Evolutionary conservation across 1,140 invertebrate genomes (phyloP).

Genomic region (Sipha flava): DNA sequence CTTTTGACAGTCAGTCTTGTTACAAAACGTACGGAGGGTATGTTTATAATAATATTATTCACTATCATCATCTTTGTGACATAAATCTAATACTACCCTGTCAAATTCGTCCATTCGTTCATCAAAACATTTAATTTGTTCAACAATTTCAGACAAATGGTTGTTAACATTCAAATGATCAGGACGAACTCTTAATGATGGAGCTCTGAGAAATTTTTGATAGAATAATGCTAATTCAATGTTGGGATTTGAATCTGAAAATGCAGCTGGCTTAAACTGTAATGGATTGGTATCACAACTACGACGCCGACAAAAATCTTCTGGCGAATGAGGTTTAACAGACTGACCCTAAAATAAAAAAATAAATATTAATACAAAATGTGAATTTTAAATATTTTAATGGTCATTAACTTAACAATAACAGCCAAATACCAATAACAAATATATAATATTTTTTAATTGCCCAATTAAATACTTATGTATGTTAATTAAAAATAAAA

Average conservation of each 20-base stretch:
- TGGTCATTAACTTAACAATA: background rate
- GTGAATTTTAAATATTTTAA: background rate
- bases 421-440: background rate
- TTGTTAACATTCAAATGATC: slow-evolving; percentile 16
- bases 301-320: slow-evolving; percentile 15
- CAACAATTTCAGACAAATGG: slow-evolving; percentile 11
- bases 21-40: background rate
- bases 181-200: background rate
- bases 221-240: slow-evolving; percentile 15
- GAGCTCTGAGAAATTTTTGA: slow-evolving; percentile 21
- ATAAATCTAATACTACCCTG: slow-evolving; percentile 29
- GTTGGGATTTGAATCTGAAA: slow-evolving; percentile 22
- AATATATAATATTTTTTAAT: background rate
- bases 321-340: slow-evolving; percentile 10
- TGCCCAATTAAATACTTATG: background rate
- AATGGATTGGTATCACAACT: slow-evolving; percentile 19
- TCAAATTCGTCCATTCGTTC: slow-evolving; percentile 20
- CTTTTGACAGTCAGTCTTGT: slow-evolving; percentile 26
- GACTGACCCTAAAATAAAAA: slow-evolving; percentile 6
- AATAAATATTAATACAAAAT: background rate
- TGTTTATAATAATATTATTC: slow-evolving; percentile 5
- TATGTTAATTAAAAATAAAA: slow-evolving; percentile 2
- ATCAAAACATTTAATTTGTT: slow-evolving; percentile 26
- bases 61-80: slow-evolving; percentile 24
- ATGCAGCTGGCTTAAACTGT: slow-evolving; percentile 24